These are phyloP conservation scores for Nomada goodeniana DNA, from an alignment of 2,888 invertebrate genomes.

Conservation along the genomic window DNA sequence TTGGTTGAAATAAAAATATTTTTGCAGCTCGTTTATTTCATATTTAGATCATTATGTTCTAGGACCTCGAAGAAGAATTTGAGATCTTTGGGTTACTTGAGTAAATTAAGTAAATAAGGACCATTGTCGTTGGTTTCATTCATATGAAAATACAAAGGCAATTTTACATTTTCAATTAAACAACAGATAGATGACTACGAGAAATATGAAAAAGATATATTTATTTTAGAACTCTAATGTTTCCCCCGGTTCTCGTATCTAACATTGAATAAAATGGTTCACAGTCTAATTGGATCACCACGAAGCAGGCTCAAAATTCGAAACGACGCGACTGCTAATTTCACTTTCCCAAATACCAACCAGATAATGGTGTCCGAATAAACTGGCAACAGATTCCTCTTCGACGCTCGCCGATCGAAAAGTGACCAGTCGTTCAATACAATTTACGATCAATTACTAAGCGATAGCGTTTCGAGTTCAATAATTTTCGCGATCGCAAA, in stretches of 20 bases:
- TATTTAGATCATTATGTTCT: too few relatives aligned
- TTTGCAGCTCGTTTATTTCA: too few relatives aligned
- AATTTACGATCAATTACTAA: slow-evolving; percentile 20
- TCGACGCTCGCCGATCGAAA: neutral
- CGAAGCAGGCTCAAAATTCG: neutral
- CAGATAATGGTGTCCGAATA: neutral
- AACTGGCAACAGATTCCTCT: neutral
- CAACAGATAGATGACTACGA: too few relatives aligned
- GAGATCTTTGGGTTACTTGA: too few relatives aligned
- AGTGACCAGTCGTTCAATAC: neutral
- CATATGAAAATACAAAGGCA: neutral
- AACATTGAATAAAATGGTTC: neutral
- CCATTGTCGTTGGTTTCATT: too few relatives aligned
- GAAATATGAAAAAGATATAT: neutral
- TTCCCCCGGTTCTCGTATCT: neutral
- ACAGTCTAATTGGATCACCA: neutral
- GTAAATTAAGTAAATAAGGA: too few relatives aligned
- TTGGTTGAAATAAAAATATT: too few relatives aligned
- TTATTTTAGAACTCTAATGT: slow-evolving; percentile 6
- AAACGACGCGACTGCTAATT: neutral
- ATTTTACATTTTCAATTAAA: too few relatives aligned
- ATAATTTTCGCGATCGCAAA: slow-evolving; percentile 20
- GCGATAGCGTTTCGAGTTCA: neutral
- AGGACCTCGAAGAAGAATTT: too few relatives aligned
- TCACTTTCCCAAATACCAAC: neutral